A percentile compares a stretch with the other conserved stretches of the same genome.
Conservation (phyloP, 2,113 vertebrate species). For the Lophius piscatorius region DNA sequence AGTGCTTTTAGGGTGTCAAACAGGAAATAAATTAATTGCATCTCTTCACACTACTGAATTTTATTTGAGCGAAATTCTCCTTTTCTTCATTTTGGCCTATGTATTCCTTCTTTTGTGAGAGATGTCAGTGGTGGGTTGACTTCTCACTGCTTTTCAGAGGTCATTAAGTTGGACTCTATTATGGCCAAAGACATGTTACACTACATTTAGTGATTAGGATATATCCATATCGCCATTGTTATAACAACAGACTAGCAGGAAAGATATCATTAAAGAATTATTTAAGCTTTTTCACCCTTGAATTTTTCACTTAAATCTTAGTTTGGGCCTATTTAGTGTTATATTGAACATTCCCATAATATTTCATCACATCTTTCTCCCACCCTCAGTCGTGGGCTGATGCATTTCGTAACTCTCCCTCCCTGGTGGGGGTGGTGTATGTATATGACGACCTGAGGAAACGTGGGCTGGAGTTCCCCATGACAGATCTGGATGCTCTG, state of each 20-base stretch:
- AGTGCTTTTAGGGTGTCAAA: no score
- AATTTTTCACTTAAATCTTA: no score
- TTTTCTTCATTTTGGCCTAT: no score
- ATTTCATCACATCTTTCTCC: constrained; percentile 7
- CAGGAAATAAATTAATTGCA: neutral
- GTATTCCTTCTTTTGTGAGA: neutral
- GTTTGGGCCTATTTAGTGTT: no score
- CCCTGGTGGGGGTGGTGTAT: constrained; percentile 89
- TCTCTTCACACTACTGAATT: neutral
- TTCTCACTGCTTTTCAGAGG: neutral
- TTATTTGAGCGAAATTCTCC: no score
- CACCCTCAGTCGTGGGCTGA: constrained; percentile 91
- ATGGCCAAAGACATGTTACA: neutral
- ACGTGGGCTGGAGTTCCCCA: constrained; percentile 95
- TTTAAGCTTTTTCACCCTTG: no score
- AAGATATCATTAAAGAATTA: constrained; percentile 13
- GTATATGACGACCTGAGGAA: constrained; percentile 94
- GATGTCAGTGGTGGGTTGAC: neutral
- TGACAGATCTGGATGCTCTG: constrained; percentile 96
- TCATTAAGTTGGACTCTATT: neutral
- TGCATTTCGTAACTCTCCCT: constrained; percentile 92
- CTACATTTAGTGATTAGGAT: no score
- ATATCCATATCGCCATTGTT: no score
- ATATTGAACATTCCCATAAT: neutral
- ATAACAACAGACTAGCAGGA: constrained; percentile 1